phyloP scores from a whole-genome alignment of 2,888 invertebrate genomes.

The Lumbricus terrestris region DNA sequence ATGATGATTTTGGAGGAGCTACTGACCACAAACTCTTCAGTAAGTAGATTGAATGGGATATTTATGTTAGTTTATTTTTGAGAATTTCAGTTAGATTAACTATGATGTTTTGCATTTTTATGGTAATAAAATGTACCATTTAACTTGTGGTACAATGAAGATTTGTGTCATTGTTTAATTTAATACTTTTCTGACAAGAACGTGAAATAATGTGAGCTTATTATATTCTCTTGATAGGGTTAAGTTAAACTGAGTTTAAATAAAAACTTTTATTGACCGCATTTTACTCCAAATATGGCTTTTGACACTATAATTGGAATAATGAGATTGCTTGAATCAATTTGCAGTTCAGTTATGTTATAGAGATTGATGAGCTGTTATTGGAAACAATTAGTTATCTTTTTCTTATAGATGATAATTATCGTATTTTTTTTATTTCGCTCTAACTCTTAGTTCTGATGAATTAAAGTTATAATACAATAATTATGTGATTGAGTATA shows the following conservation, averaged over 20 bases:
- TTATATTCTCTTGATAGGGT: background rate
- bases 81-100: background rate
- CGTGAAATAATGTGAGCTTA: background rate
- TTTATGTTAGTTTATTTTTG: background rate
- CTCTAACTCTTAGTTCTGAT: too few species aligned
- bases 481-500: too few species aligned
- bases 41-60: slow-evolving; percentile 6
- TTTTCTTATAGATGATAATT: too few species aligned
- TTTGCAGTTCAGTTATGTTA: background rate
- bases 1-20: background rate
- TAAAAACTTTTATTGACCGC: background rate
- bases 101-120: too few species aligned
- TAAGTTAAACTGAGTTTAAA: background rate
- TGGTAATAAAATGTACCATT: background rate
- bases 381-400: too few species aligned
- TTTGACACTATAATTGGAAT: background rate
- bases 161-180: background rate
- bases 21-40: slow-evolving; percentile 9
- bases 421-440: too few species aligned
- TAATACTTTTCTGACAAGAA: background rate
- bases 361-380: background rate
- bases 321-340: background rate
- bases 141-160: background rate
- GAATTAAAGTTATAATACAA: too few species aligned
- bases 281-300: background rate